A percentile compares a stretch with the other conserved stretches of the same genome.
Evolutionary conservation across 1,140 invertebrate genomes (phyloP).

Genomic region (Oedothorax gibbosus): DNA sequence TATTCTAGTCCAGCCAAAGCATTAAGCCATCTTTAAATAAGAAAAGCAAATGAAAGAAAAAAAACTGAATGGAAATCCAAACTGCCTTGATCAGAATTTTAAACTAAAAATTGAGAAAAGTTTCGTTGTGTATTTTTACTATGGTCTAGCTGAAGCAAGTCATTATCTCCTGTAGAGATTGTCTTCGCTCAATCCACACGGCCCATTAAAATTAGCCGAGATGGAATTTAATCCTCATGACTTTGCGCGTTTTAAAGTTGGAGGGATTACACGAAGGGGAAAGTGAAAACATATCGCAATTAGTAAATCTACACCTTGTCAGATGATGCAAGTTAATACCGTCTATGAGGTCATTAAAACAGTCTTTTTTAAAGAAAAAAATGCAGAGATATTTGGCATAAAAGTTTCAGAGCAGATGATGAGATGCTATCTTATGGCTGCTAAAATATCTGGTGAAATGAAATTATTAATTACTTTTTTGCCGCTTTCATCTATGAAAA

Average conservation of each 20-base stretch:
- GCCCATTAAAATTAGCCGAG: slow-evolving; percentile 45
- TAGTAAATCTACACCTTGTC: slow-evolving; percentile 61
- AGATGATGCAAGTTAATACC: slow-evolving; percentile 45
- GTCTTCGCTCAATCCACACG: slow-evolving; percentile 30
- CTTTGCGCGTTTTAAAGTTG: slow-evolving; percentile 55
- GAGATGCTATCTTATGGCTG: slow-evolving; percentile 47
- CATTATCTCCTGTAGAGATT: slow-evolving; percentile 19
- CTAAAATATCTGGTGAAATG: slow-evolving; percentile 39
- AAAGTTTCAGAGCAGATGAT: slow-evolving; percentile 21
- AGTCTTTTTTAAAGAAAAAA: slow-evolving; percentile 13
- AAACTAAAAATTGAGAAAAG: slow-evolving; percentile 29
- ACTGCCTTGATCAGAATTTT: slow-evolving; percentile 5
- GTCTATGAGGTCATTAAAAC: slow-evolving; percentile 58
- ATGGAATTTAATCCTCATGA: slow-evolving; percentile 53
- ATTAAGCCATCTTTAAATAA: background rate
- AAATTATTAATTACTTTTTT: no score
- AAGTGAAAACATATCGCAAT: slow-evolving; percentile 32
- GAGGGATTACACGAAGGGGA: slow-evolving; percentile 1
- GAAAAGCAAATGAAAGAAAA: no score
- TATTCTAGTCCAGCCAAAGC: background rate
- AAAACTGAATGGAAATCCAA: background rate
- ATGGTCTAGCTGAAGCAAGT: slow-evolving; percentile 31
- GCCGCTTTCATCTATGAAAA: no score
- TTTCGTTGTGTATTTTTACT: slow-evolving; percentile 32
- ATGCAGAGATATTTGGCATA: slow-evolving; percentile 26